Percentiles rank a stretch among this genome's conserved stretches.
These are phyloP conservation scores for Connochaetes taurinus DNA, from an alignment of 2,113 vertebrate genomes.

Conservation along the genomic window DNA sequence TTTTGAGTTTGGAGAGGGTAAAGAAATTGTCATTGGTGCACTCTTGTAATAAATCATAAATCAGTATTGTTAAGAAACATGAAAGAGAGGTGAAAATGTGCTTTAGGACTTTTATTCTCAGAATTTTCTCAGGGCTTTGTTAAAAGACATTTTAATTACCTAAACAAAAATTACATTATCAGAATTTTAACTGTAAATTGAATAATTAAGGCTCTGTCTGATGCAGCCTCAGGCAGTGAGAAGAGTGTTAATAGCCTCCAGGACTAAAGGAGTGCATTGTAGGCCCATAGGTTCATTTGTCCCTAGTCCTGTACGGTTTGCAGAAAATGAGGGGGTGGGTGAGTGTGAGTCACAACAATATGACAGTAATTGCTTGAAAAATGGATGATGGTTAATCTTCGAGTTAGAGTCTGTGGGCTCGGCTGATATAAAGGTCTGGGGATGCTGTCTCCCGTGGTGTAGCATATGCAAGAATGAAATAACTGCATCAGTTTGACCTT, in stretches of 20 bases:
- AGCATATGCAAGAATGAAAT: background rate
- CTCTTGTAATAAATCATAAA: background rate
- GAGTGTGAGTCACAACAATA: background rate
- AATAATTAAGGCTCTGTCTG: background rate
- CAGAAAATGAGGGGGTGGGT: background rate
- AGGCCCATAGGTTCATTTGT: background rate
- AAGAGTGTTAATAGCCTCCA: background rate
- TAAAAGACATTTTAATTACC: background rate
- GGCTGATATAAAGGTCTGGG: background rate
- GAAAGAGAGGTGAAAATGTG: background rate
- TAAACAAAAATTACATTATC: background rate
- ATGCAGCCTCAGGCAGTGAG: background rate
- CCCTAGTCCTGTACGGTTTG: background rate
- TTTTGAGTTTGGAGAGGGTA: conserved; percentile 9
- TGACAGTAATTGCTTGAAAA: background rate
- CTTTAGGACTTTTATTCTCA: background rate
- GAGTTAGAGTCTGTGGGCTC: background rate
- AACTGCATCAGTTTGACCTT: background rate
- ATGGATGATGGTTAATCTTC: background rate
- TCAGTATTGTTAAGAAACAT: background rate
- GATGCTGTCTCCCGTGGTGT: background rate
- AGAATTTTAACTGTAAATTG: background rate
- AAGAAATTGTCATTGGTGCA: background rate
- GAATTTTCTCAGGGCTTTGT: background rate
- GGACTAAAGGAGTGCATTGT: background rate